Evolutionary conservation across 1,140 invertebrate species (phyloP).

Genomic region (Hyles euphorbiae): DNA sequence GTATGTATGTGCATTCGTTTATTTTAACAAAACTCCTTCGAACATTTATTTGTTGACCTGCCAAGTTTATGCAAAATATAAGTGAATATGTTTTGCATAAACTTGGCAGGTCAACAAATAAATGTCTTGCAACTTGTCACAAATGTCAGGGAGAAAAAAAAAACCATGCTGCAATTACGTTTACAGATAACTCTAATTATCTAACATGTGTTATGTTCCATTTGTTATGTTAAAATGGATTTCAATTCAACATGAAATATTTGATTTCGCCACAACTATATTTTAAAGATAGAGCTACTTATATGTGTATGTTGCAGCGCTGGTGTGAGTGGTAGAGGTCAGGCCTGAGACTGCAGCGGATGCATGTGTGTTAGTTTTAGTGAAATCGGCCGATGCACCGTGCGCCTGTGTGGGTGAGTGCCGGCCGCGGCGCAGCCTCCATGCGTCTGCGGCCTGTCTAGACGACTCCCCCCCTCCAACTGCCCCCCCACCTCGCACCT

Average conservation of each 20-base stretch:
- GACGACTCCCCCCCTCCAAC: conserved; percentile 38
- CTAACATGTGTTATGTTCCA: background rate
- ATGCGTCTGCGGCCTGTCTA: conserved; percentile 71
- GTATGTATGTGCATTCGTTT: no score
- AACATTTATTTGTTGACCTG: no score
- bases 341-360: conserved; percentile 24
- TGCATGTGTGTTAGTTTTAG: conserved; percentile 32
- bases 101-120: no score
- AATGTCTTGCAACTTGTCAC: no score
- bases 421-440: conserved; percentile 62
- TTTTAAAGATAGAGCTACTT: background rate
- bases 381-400: conserved; percentile 48
- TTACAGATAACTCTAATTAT: background rate
- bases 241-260: background rate
- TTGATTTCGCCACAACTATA: background rate
- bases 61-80: no score
- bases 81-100: no score
- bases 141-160: no score
- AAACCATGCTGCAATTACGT: no score
- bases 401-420: conserved; percentile 43
- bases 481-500: conserved; percentile 19
- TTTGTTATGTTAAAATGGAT: background rate
- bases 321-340: conserved; percentile 41
- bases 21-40: no score
- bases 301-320: no score